Conservation (phyloP, 1,140 invertebrate genomes). For the Diuraphis noxia region DNA sequence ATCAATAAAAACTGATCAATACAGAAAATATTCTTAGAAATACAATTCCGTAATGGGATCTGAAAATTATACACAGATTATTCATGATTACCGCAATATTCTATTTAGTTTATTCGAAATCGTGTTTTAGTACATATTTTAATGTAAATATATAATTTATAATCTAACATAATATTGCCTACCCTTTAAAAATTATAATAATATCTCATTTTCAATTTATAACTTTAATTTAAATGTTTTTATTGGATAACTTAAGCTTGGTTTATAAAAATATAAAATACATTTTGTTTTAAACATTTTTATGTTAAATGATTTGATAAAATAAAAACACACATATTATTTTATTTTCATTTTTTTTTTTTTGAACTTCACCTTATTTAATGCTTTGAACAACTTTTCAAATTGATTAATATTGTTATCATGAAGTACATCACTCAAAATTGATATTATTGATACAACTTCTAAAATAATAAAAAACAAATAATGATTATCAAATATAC, state of each 20-base stretch:
- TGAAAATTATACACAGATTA: no score
- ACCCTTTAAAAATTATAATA: no score
- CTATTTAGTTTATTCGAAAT: no score
- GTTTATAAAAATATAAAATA: background rate
- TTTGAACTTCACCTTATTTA: background rate
- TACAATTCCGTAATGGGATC: background rate
- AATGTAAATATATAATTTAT: no score
- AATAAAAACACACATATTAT: background rate
- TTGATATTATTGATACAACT: background rate
- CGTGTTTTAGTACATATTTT: no score
- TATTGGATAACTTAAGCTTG: background rate
- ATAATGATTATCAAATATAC: background rate
- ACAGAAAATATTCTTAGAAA: background rate
- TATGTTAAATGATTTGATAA: background rate
- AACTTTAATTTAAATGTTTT: background rate
- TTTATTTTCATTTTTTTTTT: background rate
- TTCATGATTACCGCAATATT: no score
- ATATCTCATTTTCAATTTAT: no score
- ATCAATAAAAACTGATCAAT: constrained; percentile 1
- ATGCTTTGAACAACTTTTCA: background rate
- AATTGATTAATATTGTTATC: background rate
- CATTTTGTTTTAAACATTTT: background rate
- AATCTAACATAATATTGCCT: no score
- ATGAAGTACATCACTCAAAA: constrained; percentile 2
- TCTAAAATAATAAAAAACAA: background rate